A percentile compares a stretch with the other conserved stretches of the same genome.
These are phyloP conservation scores for Salticus scenicus DNA, from an alignment of 2,888 invertebrate species.

Conservation along the genomic window DNA sequence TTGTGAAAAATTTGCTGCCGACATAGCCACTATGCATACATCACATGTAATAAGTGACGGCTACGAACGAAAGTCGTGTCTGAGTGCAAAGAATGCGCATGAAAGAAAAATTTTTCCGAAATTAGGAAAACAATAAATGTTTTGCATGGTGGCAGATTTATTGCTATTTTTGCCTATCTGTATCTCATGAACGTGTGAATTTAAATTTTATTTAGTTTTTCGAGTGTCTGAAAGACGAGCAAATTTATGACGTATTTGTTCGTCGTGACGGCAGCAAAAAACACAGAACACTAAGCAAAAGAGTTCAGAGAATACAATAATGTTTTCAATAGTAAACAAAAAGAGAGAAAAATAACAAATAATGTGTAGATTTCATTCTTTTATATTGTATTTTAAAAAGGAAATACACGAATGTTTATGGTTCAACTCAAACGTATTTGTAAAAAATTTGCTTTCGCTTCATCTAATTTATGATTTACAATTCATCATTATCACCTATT, in stretches of 20 bases:
- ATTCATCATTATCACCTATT: too few relatives aligned
- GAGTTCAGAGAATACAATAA: background rate
- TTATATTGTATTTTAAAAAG: too few relatives aligned
- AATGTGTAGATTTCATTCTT: too few relatives aligned
- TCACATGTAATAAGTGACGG: background rate
- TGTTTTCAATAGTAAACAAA: too few relatives aligned
- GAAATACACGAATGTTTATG: too few relatives aligned
- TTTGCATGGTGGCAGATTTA: conserved; percentile 34
- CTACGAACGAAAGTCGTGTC: background rate
- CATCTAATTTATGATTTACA: too few relatives aligned
- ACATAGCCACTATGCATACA: conserved; percentile 16
- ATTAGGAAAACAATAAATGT: conserved; percentile 27
- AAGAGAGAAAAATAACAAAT: too few relatives aligned
- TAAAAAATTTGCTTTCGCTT: too few relatives aligned
- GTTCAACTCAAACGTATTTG: too few relatives aligned
- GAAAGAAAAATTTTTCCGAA: conserved; percentile 15
- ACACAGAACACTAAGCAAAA: background rate
- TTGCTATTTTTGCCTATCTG: conserved; percentile 29
- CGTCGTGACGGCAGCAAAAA: background rate
- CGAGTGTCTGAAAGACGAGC: background rate
- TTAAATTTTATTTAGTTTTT: background rate
- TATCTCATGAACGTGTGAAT: conserved; percentile 15
- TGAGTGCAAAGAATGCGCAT: background rate
- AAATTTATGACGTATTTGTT: background rate
- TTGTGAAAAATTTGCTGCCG: conserved; percentile 38